Base-by-base conservation (phyloP, 2,888 invertebrate species). In the Pandemis corylana region DNA sequence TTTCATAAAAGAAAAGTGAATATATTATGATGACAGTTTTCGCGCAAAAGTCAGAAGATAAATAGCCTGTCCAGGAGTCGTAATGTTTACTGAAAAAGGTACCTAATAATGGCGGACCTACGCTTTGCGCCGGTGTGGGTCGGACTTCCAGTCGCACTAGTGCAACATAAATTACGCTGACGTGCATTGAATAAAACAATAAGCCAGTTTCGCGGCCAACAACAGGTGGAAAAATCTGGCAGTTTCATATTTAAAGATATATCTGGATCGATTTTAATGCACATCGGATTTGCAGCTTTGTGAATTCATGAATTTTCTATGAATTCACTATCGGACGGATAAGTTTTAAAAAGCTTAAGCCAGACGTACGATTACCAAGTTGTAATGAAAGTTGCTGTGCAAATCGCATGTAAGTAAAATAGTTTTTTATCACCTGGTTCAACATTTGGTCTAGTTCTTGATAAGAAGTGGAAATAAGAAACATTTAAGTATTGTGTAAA, bases 131-230 rank as follows among this genome's bases (percentile, higher is more conserved):
- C 85, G 85, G 85, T 85, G 81, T 77, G 80, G 82, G 81, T 44
- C 63, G n/a, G 15, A 44, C 87, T 85, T 85, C 84, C 81, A 78
- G 76, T 79, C 80, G 81, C 80, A 79, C 77, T 80, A 80, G 77
- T 84, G 85, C 83, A 83, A 81, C 77, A 80, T 86, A 84, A 83
- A 86, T 86, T 84, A 86, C 79, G 80, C 80, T 72, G 78, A 78
- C 82, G 84, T 87, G 86, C 85, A 85, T 84, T 88, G 86, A 88
- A 89, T 89, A 86, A 83, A 81, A 87, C 82, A 85, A 81, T 82
- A 83, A 83, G 80, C 80, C 80, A 77, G 77, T 73, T 76, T 77
- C 77, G 72, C 76, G 78, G 68, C 56, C 71, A 69, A 84, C 88
- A 89, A 89, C 89, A 89, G 86, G 88, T 87, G 81, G 71, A 76